A percentile compares a stretch with the other conserved stretches of the same genome.
These are phyloP conservation scores for Daktulosphaira vitifoliae DNA, from an alignment of 1,140 invertebrate genomes.

Conservation along the genomic window DNA sequence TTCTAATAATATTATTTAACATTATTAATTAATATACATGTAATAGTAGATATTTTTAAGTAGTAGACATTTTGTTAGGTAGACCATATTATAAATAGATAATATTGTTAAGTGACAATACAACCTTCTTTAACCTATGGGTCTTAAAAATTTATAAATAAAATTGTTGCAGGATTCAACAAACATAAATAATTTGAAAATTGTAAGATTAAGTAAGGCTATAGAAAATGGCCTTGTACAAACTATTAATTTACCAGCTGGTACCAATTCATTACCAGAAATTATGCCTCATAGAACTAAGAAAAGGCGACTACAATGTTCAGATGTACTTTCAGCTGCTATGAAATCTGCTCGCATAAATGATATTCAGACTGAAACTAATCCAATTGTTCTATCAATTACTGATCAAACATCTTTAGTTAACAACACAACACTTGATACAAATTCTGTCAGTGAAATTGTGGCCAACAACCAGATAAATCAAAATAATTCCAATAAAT, in stretches of 20 bases:
- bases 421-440: not conserved
- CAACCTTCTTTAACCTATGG: too few species aligned
- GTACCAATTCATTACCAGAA: not conserved
- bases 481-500: too few species aligned
- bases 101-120: too few species aligned
- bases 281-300: not conserved
- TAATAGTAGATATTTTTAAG: too few species aligned
- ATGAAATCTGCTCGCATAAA: slow-evolving; percentile 3
- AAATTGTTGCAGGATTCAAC: not conserved
- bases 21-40: too few species aligned
- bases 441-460: slow-evolving; percentile 1
- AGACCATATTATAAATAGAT: too few species aligned
- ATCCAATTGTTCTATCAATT: slow-evolving; percentile 22
- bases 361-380: not conserved
- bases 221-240: not conserved
- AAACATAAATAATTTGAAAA: slow-evolving; percentile 10
- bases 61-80: too few species aligned
- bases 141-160: too few species aligned
- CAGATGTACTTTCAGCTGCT: not conserved
- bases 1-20: too few species aligned
- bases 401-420: not conserved
- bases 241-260: not conserved
- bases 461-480: too few species aligned
- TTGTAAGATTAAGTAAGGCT: not conserved
- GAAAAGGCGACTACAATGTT: not conserved